Conservation (phyloP, 2,797 vertebrate species). For the Pantherophis vulpinus region DNA sequence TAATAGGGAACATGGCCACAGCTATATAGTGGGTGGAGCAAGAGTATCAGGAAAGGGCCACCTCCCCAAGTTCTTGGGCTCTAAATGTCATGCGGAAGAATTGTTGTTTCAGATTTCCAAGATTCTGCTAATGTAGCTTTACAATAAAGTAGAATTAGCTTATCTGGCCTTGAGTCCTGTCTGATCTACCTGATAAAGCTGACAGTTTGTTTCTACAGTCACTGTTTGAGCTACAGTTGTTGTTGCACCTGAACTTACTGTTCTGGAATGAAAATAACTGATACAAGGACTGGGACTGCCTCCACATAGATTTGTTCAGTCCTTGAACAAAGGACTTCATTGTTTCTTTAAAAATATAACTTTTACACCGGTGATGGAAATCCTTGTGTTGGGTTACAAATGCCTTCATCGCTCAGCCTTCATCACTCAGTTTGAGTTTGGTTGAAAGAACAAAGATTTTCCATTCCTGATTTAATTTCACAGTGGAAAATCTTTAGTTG, state of each 20-base stretch:
- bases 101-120: neutral
- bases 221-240: neutral
- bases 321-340: neutral
- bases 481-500: neutral
- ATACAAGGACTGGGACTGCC: neutral
- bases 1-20: neutral
- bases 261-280: neutral
- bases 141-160: neutral
- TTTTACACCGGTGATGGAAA: neutral
- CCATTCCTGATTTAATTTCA: neutral
- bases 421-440: neutral
- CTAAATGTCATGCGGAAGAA: neutral
- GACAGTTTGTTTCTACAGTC: neutral
- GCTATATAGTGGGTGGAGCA: neutral
- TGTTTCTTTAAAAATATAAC: neutral
- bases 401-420: neutral
- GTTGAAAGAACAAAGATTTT: neutral
- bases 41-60: neutral
- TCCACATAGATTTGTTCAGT: neutral
- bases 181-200: neutral
- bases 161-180: neutral
- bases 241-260: neutral
- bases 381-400: neutral
- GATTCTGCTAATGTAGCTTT: neutral
- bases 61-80: neutral